phyloP scores from a whole-genome alignment of 1,140 invertebrate genomes.

The Drosophila miranda region DNA sequence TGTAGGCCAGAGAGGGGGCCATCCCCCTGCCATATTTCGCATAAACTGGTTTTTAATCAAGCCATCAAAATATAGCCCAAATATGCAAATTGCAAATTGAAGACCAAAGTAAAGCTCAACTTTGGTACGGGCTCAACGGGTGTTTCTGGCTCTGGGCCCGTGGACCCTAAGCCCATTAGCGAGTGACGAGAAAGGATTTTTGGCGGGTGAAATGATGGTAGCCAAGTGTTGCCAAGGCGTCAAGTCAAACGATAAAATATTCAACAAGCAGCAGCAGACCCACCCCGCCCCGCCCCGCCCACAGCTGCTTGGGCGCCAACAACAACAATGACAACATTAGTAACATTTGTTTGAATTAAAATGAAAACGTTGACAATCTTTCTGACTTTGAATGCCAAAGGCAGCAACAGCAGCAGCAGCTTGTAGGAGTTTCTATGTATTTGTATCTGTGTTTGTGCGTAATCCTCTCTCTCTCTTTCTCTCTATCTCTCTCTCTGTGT shows the following conservation, averaged over 20 bases:
- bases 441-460: too few relatives aligned
- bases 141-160: neutral
- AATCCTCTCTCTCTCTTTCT: neutral
- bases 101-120: constrained; percentile 13
- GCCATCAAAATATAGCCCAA: constrained; percentile 47
- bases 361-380: constrained; percentile 79
- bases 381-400: constrained; percentile 75
- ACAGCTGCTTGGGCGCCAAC: constrained; percentile 37
- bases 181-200: constrained; percentile 73
- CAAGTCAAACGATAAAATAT: constrained; percentile 80
- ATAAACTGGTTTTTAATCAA: constrained; percentile 46
- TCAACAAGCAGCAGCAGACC: constrained; percentile 43
- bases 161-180: constrained; percentile 53
- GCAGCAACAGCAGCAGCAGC: constrained; percentile 41
- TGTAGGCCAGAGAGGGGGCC: too few relatives aligned
- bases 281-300: too few relatives aligned
- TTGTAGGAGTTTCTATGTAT: constrained; percentile 27
- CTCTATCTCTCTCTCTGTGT: neutral
- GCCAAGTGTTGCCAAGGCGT: constrained; percentile 75
- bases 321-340: constrained; percentile 79
- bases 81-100: constrained; percentile 46
- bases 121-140: too few relatives aligned
- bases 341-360: constrained; percentile 82
- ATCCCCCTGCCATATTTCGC: constrained; percentile 8
- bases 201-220: constrained; percentile 52